Percentiles rank a stretch among this genome's conserved stretches.
phyloP scores from a whole-genome alignment of 2,888 invertebrate genomes.

The Troides oblongomaculatus region DNA sequence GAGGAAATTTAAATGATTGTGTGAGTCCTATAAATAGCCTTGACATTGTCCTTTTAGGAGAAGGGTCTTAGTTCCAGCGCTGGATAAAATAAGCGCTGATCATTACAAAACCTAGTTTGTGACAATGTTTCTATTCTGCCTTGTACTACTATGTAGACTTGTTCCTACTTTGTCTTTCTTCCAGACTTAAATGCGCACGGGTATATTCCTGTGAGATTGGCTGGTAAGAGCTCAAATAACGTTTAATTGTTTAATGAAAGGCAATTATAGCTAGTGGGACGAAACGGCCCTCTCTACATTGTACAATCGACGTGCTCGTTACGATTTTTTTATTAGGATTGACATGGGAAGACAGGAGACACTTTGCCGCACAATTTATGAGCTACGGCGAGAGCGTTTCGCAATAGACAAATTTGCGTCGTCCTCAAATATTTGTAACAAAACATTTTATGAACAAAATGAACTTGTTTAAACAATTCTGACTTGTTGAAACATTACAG shows the following conservation, averaged over 20 bases:
- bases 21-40: no score
- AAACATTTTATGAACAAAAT: no score
- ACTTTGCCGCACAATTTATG: constrained; percentile 28
- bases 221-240: constrained; percentile 43
- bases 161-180: not conserved
- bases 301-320: constrained; percentile 60
- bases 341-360: constrained; percentile 62
- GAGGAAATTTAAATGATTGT: no score
- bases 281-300: constrained; percentile 49
- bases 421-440: no score
- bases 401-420: not conserved
- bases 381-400: constrained; percentile 33
- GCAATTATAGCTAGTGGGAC: constrained; percentile 63
- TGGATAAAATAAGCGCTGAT: no score
- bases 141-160: no score
- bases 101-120: no score
- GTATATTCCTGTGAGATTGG: constrained; percentile 33
- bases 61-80: no score
- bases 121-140: no score
- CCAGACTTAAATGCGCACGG: constrained; percentile 15
- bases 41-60: no score
- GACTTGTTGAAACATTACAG: no score
- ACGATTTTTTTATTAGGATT: constrained; percentile 67
- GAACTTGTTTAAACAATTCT: no score
- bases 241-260: constrained; percentile 70